Base-by-base conservation (phyloP, 1,140 invertebrate species). In the Drosophila baimaii region DNA sequence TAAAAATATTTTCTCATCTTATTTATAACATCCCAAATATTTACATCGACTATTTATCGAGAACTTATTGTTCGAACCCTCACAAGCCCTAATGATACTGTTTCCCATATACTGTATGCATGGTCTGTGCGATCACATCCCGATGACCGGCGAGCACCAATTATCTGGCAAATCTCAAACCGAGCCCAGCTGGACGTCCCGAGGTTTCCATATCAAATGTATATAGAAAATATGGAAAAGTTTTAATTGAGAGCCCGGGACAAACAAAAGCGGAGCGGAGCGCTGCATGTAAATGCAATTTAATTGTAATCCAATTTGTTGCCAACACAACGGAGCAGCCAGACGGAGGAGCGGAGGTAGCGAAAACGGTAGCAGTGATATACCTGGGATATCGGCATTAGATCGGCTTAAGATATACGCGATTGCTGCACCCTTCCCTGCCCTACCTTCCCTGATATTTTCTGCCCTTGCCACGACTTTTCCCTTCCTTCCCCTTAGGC, bases 261-360 rank as follows among this genome's bases (percentile, higher is more conserved):
- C 44, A 62, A 80, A 81, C 81, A 84, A 84, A 68, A 59, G 47
- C 55, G 39, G 21, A 47, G 51, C 51, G 33, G 39, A 58, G 49
- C 68, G 29, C 43, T 49, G 54, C 77, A 89, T 84, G 84, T 84
- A 89, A 89, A 89, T 89, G 69, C 55, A 89, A 89, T 89, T 89
- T 89, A 89, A 89, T 89, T 89, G 84, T 89, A 89, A 89, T 89
- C 84, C 84, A 89, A 89, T 89, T 89, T 89, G 84, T 84, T 72
- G 85, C 62, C 77, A 77, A 70, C 65, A 55, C 63, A 69, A 57
- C 54, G 61, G 61, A 59, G 55, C 52, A 55, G 31, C 41, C 41
- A 59, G 49, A 47, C 37, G 39, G 8, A 72, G 37, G 43, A 27
- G 52, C 19, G 21, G 2, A 33, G 49, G 49, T 33, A 33, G 49